Conservation (phyloP, 2,113 vertebrate genomes). For the Dromas ardeola region DNA sequence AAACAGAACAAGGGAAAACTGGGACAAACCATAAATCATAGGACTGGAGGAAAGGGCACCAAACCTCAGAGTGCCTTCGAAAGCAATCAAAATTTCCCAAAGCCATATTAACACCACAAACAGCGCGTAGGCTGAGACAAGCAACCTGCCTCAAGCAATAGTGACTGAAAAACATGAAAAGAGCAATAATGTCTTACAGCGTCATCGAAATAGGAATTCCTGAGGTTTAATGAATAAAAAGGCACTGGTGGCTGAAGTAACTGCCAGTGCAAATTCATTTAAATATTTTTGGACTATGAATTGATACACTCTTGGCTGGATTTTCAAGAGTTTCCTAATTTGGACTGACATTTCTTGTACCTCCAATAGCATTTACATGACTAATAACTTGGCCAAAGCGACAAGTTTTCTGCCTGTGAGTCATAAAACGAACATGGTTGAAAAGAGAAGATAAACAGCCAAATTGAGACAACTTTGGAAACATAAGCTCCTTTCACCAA, state of each 20-base stretch:
- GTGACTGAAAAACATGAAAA: background rate
- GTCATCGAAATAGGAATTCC: background rate
- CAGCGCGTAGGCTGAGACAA: background rate
- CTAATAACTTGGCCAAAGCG: conserved; percentile 12
- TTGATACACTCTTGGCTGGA: background rate
- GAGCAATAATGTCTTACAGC: background rate
- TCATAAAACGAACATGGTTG: conserved; percentile 20
- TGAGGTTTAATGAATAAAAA: background rate
- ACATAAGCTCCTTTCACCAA: background rate
- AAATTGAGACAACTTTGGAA: background rate
- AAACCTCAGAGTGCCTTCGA: background rate
- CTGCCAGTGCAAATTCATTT: background rate
- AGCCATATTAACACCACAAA: background rate
- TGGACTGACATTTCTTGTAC: conserved; percentile 55
- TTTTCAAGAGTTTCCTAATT: conserved; percentile 45
- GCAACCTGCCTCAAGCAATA: background rate
- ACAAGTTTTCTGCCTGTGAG: conserved; percentile 11
- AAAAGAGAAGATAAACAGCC: conserved; percentile 12
- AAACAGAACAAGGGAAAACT: background rate
- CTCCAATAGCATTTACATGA: conserved; percentile 47
- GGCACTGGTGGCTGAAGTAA: background rate
- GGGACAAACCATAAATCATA: background rate
- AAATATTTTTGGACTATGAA: conserved; percentile 19
- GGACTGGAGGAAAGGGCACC: background rate
- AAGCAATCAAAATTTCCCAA: background rate